Conservation (phyloP, 2,113 vertebrate genomes). For the Cheirogaleus medius region DNA sequence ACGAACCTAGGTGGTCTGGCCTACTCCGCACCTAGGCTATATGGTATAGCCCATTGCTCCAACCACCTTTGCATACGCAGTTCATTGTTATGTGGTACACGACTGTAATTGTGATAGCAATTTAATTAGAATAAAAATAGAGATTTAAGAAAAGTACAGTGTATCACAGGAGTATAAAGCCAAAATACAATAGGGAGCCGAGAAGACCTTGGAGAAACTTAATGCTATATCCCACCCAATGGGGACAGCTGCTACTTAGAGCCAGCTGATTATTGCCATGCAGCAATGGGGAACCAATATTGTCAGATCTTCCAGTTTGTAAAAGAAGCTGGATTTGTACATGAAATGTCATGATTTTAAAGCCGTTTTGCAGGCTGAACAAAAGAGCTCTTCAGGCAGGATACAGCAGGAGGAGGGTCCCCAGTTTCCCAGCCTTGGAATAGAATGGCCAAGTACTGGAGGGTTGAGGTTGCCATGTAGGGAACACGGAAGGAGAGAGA, state of each 20-base stretch:
- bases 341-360: neutral
- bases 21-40: too few relatives aligned
- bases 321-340: neutral
- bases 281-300: accelerated
- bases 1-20: too few relatives aligned
- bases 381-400: neutral
- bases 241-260: neutral
- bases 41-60: too few relatives aligned
- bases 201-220: neutral
- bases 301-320: neutral
- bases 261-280: accelerated
- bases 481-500: neutral
- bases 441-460: neutral
- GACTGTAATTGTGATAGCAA: neutral
- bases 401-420: neutral
- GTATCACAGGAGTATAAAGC: neutral
- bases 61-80: too few relatives aligned
- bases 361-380: neutral
- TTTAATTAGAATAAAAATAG: neutral
- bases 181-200: neutral
- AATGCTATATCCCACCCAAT: accelerated
- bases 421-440: neutral
- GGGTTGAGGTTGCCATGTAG: neutral
- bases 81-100: too few relatives aligned
- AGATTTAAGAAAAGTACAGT: neutral